A percentile compares a stretch with the other conserved stretches of the same genome.
These are phyloP conservation scores for Halictus rubicundus DNA, from an alignment of 1,140 invertebrate species.

Conservation along the genomic window DNA sequence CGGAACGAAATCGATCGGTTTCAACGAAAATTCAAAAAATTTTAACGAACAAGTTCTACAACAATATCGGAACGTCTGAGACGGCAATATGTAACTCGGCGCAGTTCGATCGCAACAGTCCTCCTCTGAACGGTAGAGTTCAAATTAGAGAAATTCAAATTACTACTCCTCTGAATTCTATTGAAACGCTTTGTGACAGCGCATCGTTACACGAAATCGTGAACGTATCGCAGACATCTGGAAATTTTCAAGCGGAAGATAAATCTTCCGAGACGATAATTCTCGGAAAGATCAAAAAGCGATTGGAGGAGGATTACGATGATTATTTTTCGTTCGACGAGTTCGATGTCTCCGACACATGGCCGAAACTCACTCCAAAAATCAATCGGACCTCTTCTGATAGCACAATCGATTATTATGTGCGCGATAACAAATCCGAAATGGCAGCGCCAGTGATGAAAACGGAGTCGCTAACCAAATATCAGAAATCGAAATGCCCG, in stretches of 20 bases:
- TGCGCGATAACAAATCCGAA: background rate
- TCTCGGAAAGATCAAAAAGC: slow-evolving; percentile 52
- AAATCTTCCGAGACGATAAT: slow-evolving; percentile 46
- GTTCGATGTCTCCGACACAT: background rate
- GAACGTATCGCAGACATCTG: background rate
- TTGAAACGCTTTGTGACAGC: background rate
- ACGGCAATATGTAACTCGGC: background rate
- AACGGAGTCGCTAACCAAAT: background rate
- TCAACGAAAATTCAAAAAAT: background rate
- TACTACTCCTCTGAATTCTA: background rate
- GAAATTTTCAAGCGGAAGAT: background rate
- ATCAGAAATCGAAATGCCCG: too few species aligned
- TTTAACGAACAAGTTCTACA: background rate
- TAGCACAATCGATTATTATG: background rate
- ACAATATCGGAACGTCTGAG: background rate
- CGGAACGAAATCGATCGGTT: background rate
- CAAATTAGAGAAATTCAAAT: too few species aligned
- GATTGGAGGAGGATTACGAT: slow-evolving; percentile 61
- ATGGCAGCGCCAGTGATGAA: background rate
- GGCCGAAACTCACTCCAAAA: background rate
- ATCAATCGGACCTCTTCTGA: background rate
- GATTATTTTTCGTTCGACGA: slow-evolving; percentile 7
- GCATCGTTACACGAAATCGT: background rate
- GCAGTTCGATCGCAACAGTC: background rate
- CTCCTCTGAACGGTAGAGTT: background rate